Percentiles rank a stretch among this genome's conserved stretches.
Evolutionary conservation across 1,140 invertebrate genomes (phyloP).

Genomic region (Drosophila pseudoananassae): DNA sequence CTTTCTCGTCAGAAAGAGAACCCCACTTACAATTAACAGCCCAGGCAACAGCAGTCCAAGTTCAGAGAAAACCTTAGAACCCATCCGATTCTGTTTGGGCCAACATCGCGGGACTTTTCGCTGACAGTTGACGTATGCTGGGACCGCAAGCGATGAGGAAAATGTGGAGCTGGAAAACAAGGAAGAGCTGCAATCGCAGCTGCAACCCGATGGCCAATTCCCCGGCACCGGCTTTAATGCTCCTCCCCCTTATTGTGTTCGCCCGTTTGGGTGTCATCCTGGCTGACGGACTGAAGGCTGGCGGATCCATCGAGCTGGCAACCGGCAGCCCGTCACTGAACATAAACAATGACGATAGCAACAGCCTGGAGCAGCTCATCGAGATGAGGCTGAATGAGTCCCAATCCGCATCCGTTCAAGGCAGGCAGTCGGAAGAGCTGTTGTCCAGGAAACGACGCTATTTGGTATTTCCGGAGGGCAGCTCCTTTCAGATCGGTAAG

Average conservation of each 20-base stretch:
- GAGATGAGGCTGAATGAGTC: slow-evolving; percentile 69
- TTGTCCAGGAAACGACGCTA: slow-evolving; percentile 89
- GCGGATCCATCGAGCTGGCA: slow-evolving; percentile 35
- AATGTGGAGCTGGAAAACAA: slow-evolving; percentile 51
- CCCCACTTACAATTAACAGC: slow-evolving; percentile 66
- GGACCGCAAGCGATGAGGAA: slow-evolving; percentile 47
- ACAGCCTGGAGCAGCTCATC: slow-evolving; percentile 66
- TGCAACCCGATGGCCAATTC: slow-evolving; percentile 14
- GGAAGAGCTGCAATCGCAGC: slow-evolving; percentile 4
- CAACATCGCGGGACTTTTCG: slow-evolving; percentile 30
- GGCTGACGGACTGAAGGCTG: slow-evolving; percentile 42
- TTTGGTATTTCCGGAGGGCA: slow-evolving; percentile 91
- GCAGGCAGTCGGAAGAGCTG: slow-evolving; percentile 57
- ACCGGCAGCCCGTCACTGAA: slow-evolving; percentile 15
- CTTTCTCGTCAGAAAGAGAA: slow-evolving; percentile 29
- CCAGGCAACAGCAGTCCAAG: slow-evolving; percentile 18
- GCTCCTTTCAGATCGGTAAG: slow-evolving; percentile 90
- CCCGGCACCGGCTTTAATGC: slow-evolving; percentile 5
- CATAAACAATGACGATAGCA: slow-evolving; percentile 39
- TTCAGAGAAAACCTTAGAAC: slow-evolving; percentile 34
- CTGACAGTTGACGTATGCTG: slow-evolving; percentile 65
- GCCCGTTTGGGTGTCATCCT: slow-evolving; percentile 16
- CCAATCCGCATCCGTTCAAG: slow-evolving; percentile 33
- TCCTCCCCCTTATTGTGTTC: background rate
- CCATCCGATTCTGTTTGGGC: slow-evolving; percentile 32